phyloP scores from a whole-genome alignment of 92 coral and sea anemone species.

The Palythoa grandis region DNA sequence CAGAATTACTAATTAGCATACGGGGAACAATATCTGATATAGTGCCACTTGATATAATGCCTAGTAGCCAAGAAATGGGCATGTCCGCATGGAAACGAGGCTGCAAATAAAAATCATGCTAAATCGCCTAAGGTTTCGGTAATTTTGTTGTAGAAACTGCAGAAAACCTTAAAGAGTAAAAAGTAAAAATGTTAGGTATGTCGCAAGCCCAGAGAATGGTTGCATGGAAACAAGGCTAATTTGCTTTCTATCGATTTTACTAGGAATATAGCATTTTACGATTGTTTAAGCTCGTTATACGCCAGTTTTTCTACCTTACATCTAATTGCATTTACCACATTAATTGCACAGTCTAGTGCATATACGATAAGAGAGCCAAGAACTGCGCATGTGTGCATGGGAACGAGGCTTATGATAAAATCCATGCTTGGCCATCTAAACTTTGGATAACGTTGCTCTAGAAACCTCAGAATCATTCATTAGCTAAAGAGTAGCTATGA shows the following conservation, averaged over 20 bases:
- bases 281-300: background rate
- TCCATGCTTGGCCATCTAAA: slow-evolving; percentile 15
- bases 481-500: slow-evolving; percentile 4
- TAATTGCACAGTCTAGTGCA: slow-evolving; percentile 30
- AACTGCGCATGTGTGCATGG: slow-evolving; percentile 27
- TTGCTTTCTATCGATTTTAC: slow-evolving; percentile 3
- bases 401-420: slow-evolving; percentile 28
- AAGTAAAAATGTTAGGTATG: slow-evolving; percentile 9
- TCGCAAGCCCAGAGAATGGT: slow-evolving; percentile 1
- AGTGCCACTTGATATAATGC: background rate
- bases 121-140: background rate
- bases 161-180: slow-evolving; percentile 3
- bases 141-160: slow-evolving; percentile 14
- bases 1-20: background rate
- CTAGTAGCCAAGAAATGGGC: background rate
- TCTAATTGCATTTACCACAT: background rate
- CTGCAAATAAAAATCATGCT: background rate
- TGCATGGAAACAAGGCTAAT: slow-evolving; percentile 17
- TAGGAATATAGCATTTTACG: background rate
- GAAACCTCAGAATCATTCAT: background rate
- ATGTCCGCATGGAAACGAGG: background rate
- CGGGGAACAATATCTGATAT: background rate
- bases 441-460: background rate
- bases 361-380: slow-evolving; percentile 27
- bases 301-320: background rate